Conservation (phyloP, 2,113 vertebrate genomes). For the Crotalus horridus region DNA sequence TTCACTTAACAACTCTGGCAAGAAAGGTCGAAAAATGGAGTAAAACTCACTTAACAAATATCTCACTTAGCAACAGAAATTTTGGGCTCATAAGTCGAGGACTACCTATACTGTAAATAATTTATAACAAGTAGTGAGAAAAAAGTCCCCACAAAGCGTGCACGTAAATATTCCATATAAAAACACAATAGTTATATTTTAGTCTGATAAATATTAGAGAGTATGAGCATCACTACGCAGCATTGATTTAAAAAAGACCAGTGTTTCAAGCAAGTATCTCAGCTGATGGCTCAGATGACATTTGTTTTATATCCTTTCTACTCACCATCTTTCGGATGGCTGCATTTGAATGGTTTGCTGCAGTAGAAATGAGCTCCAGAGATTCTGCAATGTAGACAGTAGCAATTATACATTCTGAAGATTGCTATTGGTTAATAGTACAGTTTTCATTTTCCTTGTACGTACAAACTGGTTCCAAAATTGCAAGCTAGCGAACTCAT, state of each 20-base stretch:
- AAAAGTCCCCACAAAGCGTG: neutral
- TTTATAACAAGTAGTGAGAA: neutral
- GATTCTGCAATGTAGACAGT: constrained; percentile 78
- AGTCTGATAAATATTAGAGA: constrained; percentile 4
- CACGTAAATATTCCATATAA: neutral
- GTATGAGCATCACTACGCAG: neutral
- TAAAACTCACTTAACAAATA: no score
- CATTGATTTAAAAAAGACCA: neutral
- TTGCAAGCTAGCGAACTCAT: rapidly evolving
- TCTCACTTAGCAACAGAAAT: no score
- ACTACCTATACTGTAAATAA: no score
- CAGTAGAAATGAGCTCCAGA: constrained; percentile 94
- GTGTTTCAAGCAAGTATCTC: neutral
- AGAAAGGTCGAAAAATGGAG: no score
- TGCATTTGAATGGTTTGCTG: constrained; percentile 94
- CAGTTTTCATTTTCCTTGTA: neutral
- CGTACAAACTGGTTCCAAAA: constrained; percentile 13
- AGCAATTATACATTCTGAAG: neutral
- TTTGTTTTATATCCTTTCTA: neutral
- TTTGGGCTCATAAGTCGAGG: no score
- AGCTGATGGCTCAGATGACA: neutral
- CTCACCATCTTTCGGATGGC: constrained; percentile 97
- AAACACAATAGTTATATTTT: neutral
- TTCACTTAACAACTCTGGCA: no score
- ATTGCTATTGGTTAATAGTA: neutral